Evolutionary conservation across 1,140 invertebrate genomes (phyloP).

Genomic region (Nasonia giraulti): DNA sequence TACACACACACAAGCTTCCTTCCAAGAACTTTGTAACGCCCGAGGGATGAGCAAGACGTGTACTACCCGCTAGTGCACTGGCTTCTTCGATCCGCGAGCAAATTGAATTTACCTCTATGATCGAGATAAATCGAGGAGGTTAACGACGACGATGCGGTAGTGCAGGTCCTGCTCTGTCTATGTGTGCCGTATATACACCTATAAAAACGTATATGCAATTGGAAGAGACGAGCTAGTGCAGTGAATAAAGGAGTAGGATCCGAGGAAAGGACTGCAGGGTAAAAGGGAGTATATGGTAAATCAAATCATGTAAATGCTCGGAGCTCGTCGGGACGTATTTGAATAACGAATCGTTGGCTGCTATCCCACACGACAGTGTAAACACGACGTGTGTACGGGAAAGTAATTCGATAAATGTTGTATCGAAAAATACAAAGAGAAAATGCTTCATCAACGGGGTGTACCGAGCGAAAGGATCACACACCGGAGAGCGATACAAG

Average conservation of each 20-base stretch:
- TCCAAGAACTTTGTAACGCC: not conserved
- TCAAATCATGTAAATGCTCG: conserved; percentile 10
- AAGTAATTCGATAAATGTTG: too few relatives aligned
- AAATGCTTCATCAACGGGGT: not conserved
- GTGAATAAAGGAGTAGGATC: not conserved
- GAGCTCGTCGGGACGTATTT: not conserved
- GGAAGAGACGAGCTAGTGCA: not conserved
- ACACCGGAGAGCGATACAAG: not conserved
- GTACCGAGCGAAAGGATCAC: not conserved
- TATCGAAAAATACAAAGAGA: too few relatives aligned
- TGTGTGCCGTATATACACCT: too few relatives aligned
- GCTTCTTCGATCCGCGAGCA: not conserved
- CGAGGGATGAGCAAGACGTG: not conserved
- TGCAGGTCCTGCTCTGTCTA: not conserved
- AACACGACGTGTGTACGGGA: not conserved
- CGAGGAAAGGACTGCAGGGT: not conserved
- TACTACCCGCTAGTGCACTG: not conserved
- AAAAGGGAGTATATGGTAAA: not conserved
- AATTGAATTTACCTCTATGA: conserved; percentile 16
- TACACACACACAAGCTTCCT: not conserved
- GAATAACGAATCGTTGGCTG: not conserved
- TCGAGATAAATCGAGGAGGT: not conserved
- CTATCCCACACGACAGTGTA: not conserved
- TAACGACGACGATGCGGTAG: not conserved
- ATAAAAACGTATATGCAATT: not conserved